Conservation (phyloP, 1,140 invertebrate species). For the Eufriesea mexicana region DNA sequence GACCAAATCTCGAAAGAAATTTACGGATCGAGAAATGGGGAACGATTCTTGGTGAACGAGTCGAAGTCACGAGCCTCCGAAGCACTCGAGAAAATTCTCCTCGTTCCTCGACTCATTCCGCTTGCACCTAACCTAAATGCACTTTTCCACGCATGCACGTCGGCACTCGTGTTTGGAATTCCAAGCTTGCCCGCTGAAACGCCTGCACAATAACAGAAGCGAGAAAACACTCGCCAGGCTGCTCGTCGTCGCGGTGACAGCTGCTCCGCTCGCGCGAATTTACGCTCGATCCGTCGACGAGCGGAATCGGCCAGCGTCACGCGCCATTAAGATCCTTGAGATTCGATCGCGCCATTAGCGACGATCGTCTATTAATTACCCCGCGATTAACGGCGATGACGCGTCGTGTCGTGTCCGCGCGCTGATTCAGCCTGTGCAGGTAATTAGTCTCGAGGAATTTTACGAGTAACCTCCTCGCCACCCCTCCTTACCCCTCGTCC, state of each 20-base stretch:
- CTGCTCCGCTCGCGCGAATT: not conserved
- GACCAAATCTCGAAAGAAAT: no score
- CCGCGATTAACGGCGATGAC: constrained; percentile 63
- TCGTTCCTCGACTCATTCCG: not conserved
- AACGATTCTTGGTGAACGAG: no score
- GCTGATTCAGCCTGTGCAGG: constrained; percentile 24
- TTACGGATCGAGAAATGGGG: no score
- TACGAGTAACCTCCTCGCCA: constrained; percentile 51
- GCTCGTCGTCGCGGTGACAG: not conserved
- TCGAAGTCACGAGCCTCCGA: no score
- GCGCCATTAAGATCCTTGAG: constrained; percentile 62
- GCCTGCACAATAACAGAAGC: not conserved
- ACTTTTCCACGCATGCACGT: not conserved
- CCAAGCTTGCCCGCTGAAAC: not conserved
- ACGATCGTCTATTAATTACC: constrained; percentile 69
- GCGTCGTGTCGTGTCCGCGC: constrained; percentile 45
- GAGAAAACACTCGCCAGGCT: not conserved
- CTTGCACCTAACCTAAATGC: not conserved
- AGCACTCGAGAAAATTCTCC: not conserved
- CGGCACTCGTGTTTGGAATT: not conserved
- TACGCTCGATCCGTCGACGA: not conserved
- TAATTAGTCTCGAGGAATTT: constrained; percentile 69
- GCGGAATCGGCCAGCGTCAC: constrained; percentile 48
- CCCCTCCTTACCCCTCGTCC: not conserved
- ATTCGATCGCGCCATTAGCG: constrained; percentile 64